These are phyloP conservation scores for Protophormia terraenovae DNA, from an alignment of 2,888 invertebrate species.

Conservation along the genomic window DNA sequence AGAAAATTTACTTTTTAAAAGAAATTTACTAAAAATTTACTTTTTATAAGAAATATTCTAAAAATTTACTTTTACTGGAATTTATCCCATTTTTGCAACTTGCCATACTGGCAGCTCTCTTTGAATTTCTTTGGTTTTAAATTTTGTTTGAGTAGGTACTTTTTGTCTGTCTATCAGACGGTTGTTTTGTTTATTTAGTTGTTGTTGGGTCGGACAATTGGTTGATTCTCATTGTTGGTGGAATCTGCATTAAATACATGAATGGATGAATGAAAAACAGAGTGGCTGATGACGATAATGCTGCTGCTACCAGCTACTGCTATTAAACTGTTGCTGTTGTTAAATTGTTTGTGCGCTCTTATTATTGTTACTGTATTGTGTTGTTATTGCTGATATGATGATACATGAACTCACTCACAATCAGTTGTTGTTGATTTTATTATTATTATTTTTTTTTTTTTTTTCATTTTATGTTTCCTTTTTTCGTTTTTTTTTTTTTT, in stretches of 20 bases:
- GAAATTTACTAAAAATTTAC: no score
- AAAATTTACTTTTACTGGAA: no score
- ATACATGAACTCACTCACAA: slow-evolving; percentile 62
- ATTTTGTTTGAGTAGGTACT: neutral
- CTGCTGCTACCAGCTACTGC: slow-evolving; percentile 30
- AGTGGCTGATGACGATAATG: slow-evolving; percentile 44
- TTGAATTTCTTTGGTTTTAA: neutral
- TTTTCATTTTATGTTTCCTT: slow-evolving; percentile 7
- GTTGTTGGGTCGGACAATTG: slow-evolving; percentile 46
- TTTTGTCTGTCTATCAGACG: slow-evolving; percentile 3
- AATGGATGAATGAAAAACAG: slow-evolving; percentile 28
- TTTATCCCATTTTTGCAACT: neutral
- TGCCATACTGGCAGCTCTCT: neutral
- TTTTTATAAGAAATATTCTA: no score
- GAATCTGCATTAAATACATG: slow-evolving; percentile 44
- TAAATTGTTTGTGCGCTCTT: slow-evolving; percentile 24
- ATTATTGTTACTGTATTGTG: slow-evolving; percentile 42
- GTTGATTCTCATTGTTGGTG: slow-evolving; percentile 54
- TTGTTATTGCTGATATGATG: slow-evolving; percentile 53
- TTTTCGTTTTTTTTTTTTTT: slow-evolving; percentile 2
- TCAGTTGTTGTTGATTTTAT: slow-evolving; percentile 50
- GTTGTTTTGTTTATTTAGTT: slow-evolving; percentile 19
- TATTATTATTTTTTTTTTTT: neutral
- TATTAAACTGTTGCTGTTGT: slow-evolving; percentile 63
- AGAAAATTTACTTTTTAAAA: no score